Conservation (phyloP, 1,140 invertebrate genomes). For the Tetranychus urticae region DNA sequence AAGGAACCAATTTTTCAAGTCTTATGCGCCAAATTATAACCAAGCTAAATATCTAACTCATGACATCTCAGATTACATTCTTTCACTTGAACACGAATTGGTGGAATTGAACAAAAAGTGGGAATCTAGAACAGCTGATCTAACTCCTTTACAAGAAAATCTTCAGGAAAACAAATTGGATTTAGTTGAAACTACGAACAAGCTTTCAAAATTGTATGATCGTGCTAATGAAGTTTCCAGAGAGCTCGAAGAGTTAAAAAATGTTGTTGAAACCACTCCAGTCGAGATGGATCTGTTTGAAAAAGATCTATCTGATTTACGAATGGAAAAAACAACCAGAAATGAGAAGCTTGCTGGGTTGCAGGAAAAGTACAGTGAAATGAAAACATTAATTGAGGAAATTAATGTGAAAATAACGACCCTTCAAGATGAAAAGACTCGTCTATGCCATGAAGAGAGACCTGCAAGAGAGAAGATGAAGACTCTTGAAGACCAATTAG, state of each 20-base stretch:
- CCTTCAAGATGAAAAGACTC: too few relatives aligned
- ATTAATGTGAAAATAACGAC: too few relatives aligned
- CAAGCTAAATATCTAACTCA: background rate
- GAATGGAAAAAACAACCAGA: background rate
- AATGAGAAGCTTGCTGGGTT: slow-evolving; percentile 7
- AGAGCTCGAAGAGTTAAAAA: slow-evolving; percentile 4
- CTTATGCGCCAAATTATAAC: background rate
- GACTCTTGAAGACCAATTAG: background rate
- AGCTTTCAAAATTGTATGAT: background rate
- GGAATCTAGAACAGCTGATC: background rate
- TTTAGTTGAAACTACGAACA: background rate
- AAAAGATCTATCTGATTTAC: background rate
- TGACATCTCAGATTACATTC: background rate
- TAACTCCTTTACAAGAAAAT: background rate
- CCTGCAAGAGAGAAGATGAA: slow-evolving; percentile 14
- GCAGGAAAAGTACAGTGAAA: slow-evolving; percentile 13
- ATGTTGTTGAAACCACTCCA: background rate
- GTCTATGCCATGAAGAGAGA: slow-evolving; percentile 17
- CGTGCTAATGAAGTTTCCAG: background rate
- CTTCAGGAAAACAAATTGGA: background rate
- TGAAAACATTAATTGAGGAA: too few relatives aligned
- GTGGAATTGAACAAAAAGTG: background rate
- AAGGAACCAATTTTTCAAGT: background rate
- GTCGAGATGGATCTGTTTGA: slow-evolving; percentile 4
- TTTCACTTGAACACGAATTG: background rate